Percentiles rank a stretch among this genome's conserved stretches.
Conservation (phyloP, 2,113 vertebrate genomes). For the Menura novaehollandiae region DNA sequence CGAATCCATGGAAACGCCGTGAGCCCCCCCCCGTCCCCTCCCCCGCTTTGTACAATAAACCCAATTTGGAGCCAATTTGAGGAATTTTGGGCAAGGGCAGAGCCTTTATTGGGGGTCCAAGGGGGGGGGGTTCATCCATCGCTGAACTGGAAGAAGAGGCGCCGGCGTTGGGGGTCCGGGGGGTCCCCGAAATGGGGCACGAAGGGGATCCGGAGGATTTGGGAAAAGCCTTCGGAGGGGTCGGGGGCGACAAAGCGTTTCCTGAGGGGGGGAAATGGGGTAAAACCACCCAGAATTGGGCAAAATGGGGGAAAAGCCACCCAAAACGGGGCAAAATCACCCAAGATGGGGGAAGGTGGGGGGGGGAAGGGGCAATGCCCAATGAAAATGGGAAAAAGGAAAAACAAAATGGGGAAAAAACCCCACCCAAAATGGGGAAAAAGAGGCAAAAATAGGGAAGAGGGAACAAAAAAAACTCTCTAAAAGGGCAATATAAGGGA, state of each 20-base stretch:
- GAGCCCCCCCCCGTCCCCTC: background rate
- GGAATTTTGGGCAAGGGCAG: background rate
- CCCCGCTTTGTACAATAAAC: background rate
- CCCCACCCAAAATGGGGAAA: too few species aligned
- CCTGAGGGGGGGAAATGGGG: background rate
- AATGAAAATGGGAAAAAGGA: accelerated
- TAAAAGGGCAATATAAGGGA: background rate
- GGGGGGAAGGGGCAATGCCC: accelerated
- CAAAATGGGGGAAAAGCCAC: background rate
- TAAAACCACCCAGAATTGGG: background rate
- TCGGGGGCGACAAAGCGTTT: background rate
- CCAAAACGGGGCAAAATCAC: background rate
- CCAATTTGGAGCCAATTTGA: background rate
- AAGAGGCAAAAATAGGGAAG: background rate
- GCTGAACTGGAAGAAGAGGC: background rate
- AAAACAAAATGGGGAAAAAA: background rate
- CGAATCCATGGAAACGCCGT: background rate
- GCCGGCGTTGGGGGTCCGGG: background rate
- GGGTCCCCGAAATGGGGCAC: background rate
- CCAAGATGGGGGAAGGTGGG: too few species aligned
- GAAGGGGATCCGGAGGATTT: background rate
- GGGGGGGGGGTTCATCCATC: background rate
- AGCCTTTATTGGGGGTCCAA: background rate
- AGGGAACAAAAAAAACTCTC: too few species aligned
- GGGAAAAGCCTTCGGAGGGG: background rate